Base-by-base conservation (phyloP, 2,888 invertebrate genomes). In the Eilema caniola region DNA sequence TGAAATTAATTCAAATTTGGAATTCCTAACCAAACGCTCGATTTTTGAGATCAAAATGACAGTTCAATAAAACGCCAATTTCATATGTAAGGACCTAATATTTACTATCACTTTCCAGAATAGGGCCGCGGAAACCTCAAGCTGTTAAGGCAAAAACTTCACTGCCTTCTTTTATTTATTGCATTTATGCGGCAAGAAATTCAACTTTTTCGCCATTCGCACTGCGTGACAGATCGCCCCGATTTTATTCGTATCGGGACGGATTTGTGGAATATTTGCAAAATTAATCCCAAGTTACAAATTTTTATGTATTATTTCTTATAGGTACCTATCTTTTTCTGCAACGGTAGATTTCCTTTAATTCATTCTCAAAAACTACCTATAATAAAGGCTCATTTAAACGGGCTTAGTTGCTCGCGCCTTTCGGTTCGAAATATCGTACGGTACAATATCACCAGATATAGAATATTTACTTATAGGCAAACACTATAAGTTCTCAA, bases 91-190 rank as follows among this genome's bases (percentile, higher is more conserved):
- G n/a, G n/a, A 4, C 28, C 2, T 28, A 28, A 28, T 24, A 63
- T 16, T 63, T 41, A 3, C 66, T 47, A 59, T 20, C 8, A 56
- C 20, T 57, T 63, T 23, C 41, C 88, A 86, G 92, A 92, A 92
- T 92, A 92, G 71, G 68, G 56, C 76, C 41, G 8, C 66, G 37
- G 68, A 73, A 79, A 83, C 84, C 84, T 86, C 85, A 76, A 85
- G 77, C 80, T 79, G 78, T 76, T 80, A 80, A 83, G 84, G 86
- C 85, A 85, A 81, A 88, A 92, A 92, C 86, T 93, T 91, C 71
- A 84, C 88, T 84, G 82, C 77, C 79, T 84, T 84, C 76, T 85
- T 86, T 90, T 92, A 92, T 92, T 92, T 91, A 93, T 90, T 85
- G 83, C 87, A 81, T 84, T 88, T 89, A 87, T 89, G 88, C 87